Conservation (phyloP, 2,888 invertebrate genomes). For the Drosophila meridiana region DNA sequence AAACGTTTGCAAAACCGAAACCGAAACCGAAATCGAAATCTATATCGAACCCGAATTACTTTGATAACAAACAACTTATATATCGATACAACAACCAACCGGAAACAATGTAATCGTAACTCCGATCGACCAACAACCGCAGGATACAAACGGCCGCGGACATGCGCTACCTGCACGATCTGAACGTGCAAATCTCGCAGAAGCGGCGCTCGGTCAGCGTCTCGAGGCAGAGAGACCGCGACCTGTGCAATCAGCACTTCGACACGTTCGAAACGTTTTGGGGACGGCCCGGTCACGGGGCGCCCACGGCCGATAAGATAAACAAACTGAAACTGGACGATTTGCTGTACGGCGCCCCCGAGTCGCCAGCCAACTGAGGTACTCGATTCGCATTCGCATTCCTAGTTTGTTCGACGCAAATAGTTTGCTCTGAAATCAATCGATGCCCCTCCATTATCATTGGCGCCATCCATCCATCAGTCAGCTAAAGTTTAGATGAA, state of each 20-base stretch:
- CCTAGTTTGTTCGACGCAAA: slow-evolving; percentile 58
- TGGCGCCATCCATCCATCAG: slow-evolving; percentile 31
- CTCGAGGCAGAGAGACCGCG: slow-evolving; percentile 86
- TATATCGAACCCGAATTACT: slow-evolving; percentile 12
- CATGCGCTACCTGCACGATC: slow-evolving; percentile 86
- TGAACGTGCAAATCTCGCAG: slow-evolving; percentile 86
- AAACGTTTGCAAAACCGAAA: slow-evolving; percentile 31
- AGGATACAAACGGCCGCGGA: slow-evolving; percentile 79
- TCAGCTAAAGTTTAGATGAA: slow-evolving; percentile 18
- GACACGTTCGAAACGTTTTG: slow-evolving; percentile 91
- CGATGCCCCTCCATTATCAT: slow-evolving; percentile 32
- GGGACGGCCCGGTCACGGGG: slow-evolving; percentile 91
- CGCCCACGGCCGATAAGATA: slow-evolving; percentile 76
- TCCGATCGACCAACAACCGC: slow-evolving; percentile 29
- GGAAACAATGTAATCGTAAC: slow-evolving; percentile 25
- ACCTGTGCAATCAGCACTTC: slow-evolving; percentile 89
- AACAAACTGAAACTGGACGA: slow-evolving; percentile 85
- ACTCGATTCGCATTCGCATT: slow-evolving; percentile 46
- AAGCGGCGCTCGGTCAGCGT: slow-evolving; percentile 85
- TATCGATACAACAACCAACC: slow-evolving; percentile 19
- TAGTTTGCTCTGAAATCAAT: slow-evolving; percentile 57
- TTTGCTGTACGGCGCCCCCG: slow-evolving; percentile 84
- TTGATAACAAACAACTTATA: slow-evolving; percentile 26
- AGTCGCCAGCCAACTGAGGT: slow-evolving; percentile 26
- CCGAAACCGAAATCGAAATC: slow-evolving; percentile 20